Conservation (phyloP, 2,113 vertebrate species). For the Saccopteryx bilineata region DNA sequence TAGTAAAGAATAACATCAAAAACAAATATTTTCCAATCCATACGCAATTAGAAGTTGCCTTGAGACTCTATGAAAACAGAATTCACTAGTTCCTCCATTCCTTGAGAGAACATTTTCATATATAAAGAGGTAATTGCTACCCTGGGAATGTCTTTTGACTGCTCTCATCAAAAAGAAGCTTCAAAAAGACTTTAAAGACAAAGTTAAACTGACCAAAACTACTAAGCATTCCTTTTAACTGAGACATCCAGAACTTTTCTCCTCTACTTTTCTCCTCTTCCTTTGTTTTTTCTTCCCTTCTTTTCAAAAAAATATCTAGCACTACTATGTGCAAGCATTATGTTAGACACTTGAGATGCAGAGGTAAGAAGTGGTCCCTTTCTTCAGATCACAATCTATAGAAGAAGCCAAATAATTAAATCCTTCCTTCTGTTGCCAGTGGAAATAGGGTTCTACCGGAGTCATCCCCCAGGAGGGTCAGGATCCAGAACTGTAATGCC, state of each 20-base stretch:
- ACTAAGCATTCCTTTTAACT: conserved; percentile 56
- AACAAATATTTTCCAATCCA: conserved; percentile 51
- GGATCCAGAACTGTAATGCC: no score
- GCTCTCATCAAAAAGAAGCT: conserved; percentile 21
- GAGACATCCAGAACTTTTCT: conserved; percentile 13
- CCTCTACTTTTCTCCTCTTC: background rate
- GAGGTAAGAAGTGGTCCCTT: background rate
- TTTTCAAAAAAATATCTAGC: conserved; percentile 27
- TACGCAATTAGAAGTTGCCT: conserved; percentile 27
- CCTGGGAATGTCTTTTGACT: conserved; percentile 37
- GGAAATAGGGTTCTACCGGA: no score
- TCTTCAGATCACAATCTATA: background rate
- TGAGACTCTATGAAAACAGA: conserved; percentile 54
- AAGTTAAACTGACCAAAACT: conserved; percentile 45
- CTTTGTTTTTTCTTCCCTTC: background rate
- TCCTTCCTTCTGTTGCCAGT: background rate
- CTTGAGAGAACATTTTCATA: conserved; percentile 59
- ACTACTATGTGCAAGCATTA: background rate
- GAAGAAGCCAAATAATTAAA: background rate
- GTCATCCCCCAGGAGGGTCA: no score
- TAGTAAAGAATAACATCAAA: conserved; percentile 44
- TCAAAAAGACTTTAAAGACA: conserved; percentile 34
- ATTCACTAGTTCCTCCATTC: conserved; percentile 28
- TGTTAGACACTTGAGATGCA: background rate
- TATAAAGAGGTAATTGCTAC: conserved; percentile 3